Evolutionary conservation across 1,140 invertebrate genomes (phyloP), one percentile per base, ranked within the genome.

Genomic region (Eufriesea mexicana): DNA sequence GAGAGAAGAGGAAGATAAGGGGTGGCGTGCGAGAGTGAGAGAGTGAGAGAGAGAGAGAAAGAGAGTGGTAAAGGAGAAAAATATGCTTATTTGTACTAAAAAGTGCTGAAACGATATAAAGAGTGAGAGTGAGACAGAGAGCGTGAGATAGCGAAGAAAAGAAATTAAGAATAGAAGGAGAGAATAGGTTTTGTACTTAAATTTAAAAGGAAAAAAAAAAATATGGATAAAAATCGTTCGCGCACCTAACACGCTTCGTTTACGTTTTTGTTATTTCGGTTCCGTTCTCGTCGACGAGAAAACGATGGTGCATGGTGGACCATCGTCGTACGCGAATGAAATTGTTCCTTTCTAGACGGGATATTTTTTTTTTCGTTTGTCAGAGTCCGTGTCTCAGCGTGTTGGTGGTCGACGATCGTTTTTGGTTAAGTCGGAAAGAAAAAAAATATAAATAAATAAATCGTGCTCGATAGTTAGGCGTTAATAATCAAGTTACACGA

Each of bases 131-230:
- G 68, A 57, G 6, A 42, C 18, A 51, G 72, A 2, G 57, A 57
- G 79, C 47, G 61, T 55, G 66, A 47, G 23, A 61, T 70, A 71
- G 72, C 35, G 25, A 45, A 59, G 47, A 20, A 14, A 35, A 59
- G 6, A 18, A 28, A 35, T 9, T 35, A 55, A 74, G 35, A 66
- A 45, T 25, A 42, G 28, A 25, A 0, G 45, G n/a, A 61, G 25
- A 61, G n/a, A 55, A 54, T 78, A 70, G 71, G 72, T 54, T 81
- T 83, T 83, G 81, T 83, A 83, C 74, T 78, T 83, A 83, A 83
- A 64, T 78, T 71, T 78, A 71, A 54, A 70, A 42, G 2, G 25
- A 23, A 42, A 42, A 25, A 54, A 35, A n/a, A 42, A 35, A 5
- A 35, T 1, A 5, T 10, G 10, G 5, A 12, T 35, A 62, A 4